phyloP scores from a whole-genome alignment of 2,888 invertebrate species.

The Leucophora obtusa region DNA sequence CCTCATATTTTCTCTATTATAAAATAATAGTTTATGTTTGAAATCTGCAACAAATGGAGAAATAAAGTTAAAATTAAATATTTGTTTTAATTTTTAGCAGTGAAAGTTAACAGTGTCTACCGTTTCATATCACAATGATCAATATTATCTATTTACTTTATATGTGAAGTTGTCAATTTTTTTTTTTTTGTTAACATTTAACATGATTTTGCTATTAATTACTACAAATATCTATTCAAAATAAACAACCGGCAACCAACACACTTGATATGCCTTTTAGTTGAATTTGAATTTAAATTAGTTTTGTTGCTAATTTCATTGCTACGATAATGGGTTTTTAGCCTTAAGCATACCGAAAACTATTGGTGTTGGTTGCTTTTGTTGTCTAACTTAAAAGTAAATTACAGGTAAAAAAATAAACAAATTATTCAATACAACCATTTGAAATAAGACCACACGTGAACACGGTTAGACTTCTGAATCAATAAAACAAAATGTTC shows the following conservation, averaged over 20 bases:
- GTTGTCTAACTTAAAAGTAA: not conserved
- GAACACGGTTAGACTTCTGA: no score
- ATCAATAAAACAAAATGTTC: no score
- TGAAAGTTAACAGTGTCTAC: conserved; percentile 57
- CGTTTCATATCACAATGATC: conserved; percentile 39
- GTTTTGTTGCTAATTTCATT: conserved; percentile 15
- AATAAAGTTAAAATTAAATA: conserved; percentile 40
- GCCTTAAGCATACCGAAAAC: conserved; percentile 18
- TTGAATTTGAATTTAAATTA: not conserved
- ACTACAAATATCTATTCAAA: conserved; percentile 42
- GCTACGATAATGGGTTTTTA: conserved; percentile 23
- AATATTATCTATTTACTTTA: conserved; percentile 22
- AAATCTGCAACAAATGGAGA: conserved; percentile 52
- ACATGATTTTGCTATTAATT: conserved; percentile 60
- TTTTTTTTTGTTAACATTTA: conserved; percentile 22
- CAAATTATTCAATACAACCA: no score
- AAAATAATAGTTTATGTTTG: conserved; percentile 22
- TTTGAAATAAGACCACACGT: no score
- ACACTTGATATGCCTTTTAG: conserved; percentile 19
- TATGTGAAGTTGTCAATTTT: not conserved
- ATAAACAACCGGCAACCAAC: conserved; percentile 9
- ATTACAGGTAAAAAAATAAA: not conserved
- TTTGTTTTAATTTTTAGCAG: conserved; percentile 46
- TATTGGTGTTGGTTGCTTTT: conserved; percentile 4
- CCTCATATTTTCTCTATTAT: conserved; percentile 67